phyloP scores from a whole-genome alignment of 1,140 invertebrate species.

The Micrasema minimum region DNA sequence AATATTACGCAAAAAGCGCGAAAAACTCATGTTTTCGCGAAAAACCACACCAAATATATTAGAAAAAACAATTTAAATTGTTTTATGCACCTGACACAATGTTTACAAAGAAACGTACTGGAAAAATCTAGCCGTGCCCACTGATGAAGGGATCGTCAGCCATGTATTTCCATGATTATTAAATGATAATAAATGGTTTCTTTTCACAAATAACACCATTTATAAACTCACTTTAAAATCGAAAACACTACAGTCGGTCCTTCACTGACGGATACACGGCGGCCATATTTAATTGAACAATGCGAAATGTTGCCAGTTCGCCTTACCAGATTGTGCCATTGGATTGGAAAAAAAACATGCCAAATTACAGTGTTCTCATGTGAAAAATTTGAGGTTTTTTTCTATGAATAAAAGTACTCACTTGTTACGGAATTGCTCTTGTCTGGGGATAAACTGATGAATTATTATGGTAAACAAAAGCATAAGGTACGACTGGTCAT shows the following conservation, averaged over 20 bases:
- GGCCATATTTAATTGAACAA: conserved; percentile 45
- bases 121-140: conserved; percentile 38
- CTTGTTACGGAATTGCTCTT: too few relatives aligned
- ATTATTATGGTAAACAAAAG: too few relatives aligned
- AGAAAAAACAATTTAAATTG: neutral
- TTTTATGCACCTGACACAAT: conserved; percentile 44
- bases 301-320: conserved; percentile 28
- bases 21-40: too few relatives aligned
- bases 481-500: too few relatives aligned
- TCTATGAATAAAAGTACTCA: too few relatives aligned
- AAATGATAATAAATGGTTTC: conserved; percentile 21
- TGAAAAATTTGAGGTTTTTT: too few relatives aligned
- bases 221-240: conserved; percentile 29
- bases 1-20: too few relatives aligned
- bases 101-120: conserved; percentile 45
- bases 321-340: too few relatives aligned
- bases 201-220: conserved; percentile 25
- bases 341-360: too few relatives aligned
- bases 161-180: conserved; percentile 35
- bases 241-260: conserved; percentile 40
- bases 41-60: too few relatives aligned
- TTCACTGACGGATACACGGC: conserved; percentile 43
- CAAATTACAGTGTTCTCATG: too few relatives aligned
- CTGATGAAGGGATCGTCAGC: conserved; percentile 38
- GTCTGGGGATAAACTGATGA: too few relatives aligned